These are phyloP conservation scores for Acrocephalus arundinaceus DNA, from an alignment of 2,113 vertebrate genomes.

Conservation along the genomic window DNA sequence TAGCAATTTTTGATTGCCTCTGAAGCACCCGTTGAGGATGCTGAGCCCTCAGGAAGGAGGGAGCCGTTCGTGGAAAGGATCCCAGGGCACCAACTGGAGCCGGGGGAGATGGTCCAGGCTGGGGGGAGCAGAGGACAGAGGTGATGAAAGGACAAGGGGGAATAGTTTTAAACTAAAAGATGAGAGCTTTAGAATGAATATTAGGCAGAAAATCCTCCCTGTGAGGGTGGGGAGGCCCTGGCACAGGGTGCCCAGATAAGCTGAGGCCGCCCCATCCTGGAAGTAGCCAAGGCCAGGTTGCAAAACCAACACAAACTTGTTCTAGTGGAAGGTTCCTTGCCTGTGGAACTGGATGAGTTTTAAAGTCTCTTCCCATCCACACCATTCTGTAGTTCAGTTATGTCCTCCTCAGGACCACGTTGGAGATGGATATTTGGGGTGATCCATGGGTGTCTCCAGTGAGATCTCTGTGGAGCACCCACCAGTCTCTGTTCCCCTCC, in stretches of 20 bases:
- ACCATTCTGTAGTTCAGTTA: neutral
- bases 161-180: neutral
- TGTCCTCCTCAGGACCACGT: neutral
- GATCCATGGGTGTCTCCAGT: neutral
- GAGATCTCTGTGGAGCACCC: neutral
- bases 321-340: neutral
- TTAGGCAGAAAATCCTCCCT: neutral
- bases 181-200: neutral
- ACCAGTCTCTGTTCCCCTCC: neutral
- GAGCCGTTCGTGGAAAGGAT: neutral
- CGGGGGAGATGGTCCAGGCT: neutral
- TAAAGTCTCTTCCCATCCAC: neutral
- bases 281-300: neutral
- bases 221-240: neutral
- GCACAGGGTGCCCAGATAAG: neutral
- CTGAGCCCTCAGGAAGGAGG: slow-evolving; percentile 6
- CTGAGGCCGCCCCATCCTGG: neutral
- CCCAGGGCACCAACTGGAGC: neutral
- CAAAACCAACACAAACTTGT: neutral
- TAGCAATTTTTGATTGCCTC: slow-evolving; percentile 18
- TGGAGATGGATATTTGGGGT: neutral
- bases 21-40: slow-evolving; percentile 22
- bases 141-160: neutral
- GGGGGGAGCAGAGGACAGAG: neutral
- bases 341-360: neutral